Percentiles rank a stretch among this genome's conserved stretches.
These are phyloP conservation scores for Pristionchus arcanus DNA, from an alignment of 2,888 invertebrate species.

Conservation along the genomic window DNA sequence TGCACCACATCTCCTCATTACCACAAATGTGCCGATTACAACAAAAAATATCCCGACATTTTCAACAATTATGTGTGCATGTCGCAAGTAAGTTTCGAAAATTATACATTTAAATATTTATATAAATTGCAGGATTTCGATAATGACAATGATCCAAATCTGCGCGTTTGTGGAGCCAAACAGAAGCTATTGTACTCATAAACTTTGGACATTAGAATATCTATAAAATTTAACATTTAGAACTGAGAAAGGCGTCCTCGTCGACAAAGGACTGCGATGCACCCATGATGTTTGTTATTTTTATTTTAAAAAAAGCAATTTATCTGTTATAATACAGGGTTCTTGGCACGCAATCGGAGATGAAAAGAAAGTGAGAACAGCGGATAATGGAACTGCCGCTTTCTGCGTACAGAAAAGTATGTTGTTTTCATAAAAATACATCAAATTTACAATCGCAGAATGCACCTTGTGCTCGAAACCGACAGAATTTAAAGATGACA, in stretches of 20 bases:
- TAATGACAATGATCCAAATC: neutral
- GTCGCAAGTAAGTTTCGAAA: neutral
- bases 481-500: neutral
- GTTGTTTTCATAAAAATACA: neutral
- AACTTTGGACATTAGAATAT: neutral
- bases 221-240: neutral
- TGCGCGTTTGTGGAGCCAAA: conserved; percentile 14
- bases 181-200: neutral
- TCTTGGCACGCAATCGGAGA: neutral
- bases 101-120: neutral
- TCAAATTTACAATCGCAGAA: neutral
- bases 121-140: neutral
- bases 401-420: neutral
- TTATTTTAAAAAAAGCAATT: neutral
- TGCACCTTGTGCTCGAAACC: neutral
- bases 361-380: neutral
- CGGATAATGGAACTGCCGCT: neutral
- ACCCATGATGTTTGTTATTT: neutral
- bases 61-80: neutral
- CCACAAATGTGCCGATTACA: neutral
- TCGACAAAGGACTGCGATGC: neutral
- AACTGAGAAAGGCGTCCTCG: neutral
- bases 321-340: neutral
- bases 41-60: neutral
- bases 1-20: neutral